Conservation (phyloP, 2,113 vertebrate species). For the Crotalus horridus region DNA sequence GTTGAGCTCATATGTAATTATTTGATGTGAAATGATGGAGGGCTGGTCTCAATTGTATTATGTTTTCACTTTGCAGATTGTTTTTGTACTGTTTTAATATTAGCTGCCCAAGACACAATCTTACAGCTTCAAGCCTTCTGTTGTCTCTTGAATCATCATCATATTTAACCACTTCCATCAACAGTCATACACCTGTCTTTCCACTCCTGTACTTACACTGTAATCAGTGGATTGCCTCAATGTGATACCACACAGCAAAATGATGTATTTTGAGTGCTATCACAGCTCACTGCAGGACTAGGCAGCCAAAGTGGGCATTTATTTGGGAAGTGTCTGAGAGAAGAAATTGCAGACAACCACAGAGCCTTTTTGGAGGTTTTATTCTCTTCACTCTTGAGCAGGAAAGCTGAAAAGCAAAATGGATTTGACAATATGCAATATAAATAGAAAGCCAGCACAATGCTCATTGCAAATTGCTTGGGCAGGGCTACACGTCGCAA, state of each 20-base stretch:
- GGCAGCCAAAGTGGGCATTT: not conserved
- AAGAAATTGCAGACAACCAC: constrained; percentile 3
- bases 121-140: not conserved
- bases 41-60: not conserved
- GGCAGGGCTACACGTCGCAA: not conserved
- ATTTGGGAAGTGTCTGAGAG: not conserved
- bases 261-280: not conserved
- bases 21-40: not conserved
- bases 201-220: not conserved
- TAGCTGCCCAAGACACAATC: not conserved
- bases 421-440: not conserved
- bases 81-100: not conserved
- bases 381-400: not conserved
- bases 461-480: not conserved
- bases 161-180: not conserved
- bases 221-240: not conserved
- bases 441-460: not conserved
- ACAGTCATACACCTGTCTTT: not conserved
- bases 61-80: not conserved
- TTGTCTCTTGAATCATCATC: not conserved
- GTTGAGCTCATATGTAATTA: not conserved
- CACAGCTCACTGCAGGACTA: not conserved
- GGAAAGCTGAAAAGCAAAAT: not conserved
- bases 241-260: not conserved
- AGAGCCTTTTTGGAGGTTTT: not conserved